Percentiles rank a stretch among this genome's conserved stretches.
These are phyloP conservation scores for Tenthredo scrophulariae DNA, from an alignment of 2,888 invertebrate species.

Conservation along the genomic window DNA sequence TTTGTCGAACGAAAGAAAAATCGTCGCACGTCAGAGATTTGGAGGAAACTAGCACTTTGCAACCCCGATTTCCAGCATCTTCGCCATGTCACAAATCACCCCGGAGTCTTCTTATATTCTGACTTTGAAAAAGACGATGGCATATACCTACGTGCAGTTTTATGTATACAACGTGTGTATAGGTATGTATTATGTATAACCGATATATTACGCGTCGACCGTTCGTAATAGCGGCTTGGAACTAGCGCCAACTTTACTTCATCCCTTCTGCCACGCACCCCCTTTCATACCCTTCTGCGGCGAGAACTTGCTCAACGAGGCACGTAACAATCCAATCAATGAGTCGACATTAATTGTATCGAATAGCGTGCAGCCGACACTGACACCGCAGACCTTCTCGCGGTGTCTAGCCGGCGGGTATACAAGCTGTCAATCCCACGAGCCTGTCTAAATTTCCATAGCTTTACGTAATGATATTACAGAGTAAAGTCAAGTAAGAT, in stretches of 20 bases:
- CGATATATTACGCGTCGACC: constrained; percentile 2
- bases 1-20: constrained; percentile 39
- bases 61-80: constrained; percentile 34
- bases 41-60: constrained; percentile 28
- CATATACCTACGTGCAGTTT: not conserved
- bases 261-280: constrained; percentile 24
- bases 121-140: not conserved
- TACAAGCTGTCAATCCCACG: constrained; percentile 42
- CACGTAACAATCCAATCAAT: constrained; percentile 53
- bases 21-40: constrained; percentile 20
- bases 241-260: constrained; percentile 27
- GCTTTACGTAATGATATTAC: constrained; percentile 40
- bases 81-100: constrained; percentile 33
- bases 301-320: constrained; percentile 47
- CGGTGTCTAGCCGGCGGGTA: constrained; percentile 16
- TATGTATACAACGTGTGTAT: not conserved
- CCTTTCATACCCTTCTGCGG: constrained; percentile 25
- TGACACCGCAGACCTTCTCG: constrained; percentile 42
- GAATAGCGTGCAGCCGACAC: constrained; percentile 52
- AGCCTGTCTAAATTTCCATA: constrained; percentile 3
- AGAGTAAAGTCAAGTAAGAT: not conserved
- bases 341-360: constrained; percentile 53
- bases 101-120: not conserved
- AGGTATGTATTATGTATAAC: not conserved
- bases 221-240: constrained; percentile 12